These are phyloP conservation scores for Calephelis perditalis DNA, from an alignment of 2,888 invertebrate species.

Conservation along the genomic window DNA sequence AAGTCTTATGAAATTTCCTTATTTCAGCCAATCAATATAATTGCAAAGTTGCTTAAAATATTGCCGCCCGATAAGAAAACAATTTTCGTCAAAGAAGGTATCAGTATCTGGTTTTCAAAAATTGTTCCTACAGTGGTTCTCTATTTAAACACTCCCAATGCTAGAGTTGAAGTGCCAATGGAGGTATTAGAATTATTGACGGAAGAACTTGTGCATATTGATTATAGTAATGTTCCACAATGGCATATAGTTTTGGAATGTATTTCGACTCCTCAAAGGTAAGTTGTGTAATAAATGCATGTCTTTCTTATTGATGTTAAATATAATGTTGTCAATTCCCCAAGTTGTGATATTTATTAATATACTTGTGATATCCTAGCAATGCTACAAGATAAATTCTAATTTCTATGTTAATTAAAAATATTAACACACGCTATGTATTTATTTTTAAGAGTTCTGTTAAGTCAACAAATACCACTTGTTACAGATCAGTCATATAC, in stretches of 20 bases:
- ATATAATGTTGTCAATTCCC: too few species aligned
- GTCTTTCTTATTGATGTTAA: background rate
- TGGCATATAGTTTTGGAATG: slow-evolving; percentile 57
- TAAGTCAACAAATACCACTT: too few species aligned
- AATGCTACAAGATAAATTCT: too few species aligned
- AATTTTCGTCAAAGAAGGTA: slow-evolving; percentile 51
- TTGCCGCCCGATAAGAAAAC: slow-evolving; percentile 48
- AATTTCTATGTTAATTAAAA: too few species aligned
- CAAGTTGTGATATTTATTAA: too few species aligned
- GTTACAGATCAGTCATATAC: too few species aligned
- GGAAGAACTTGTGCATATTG: slow-evolving; percentile 49
- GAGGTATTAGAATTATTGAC: slow-evolving; percentile 60
- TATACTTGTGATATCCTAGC: too few species aligned
- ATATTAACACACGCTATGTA: too few species aligned
- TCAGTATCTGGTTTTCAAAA: slow-evolving; percentile 66
- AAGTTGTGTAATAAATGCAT: slow-evolving; percentile 33
- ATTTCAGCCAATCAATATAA: slow-evolving; percentile 52
- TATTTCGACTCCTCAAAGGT: slow-evolving; percentile 55
- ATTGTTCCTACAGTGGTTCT: slow-evolving; percentile 62
- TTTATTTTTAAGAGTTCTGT: too few species aligned
- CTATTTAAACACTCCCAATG: slow-evolving; percentile 18
- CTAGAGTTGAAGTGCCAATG: slow-evolving; percentile 28
- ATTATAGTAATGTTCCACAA: slow-evolving; percentile 51
- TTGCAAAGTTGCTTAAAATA: slow-evolving; percentile 47
- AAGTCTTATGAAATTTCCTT: background rate